Percentiles rank a stretch among this genome's conserved stretches.
Evolutionary conservation across 2,888 invertebrate species (phyloP).

Genomic region (Nemoura dubitans): DNA sequence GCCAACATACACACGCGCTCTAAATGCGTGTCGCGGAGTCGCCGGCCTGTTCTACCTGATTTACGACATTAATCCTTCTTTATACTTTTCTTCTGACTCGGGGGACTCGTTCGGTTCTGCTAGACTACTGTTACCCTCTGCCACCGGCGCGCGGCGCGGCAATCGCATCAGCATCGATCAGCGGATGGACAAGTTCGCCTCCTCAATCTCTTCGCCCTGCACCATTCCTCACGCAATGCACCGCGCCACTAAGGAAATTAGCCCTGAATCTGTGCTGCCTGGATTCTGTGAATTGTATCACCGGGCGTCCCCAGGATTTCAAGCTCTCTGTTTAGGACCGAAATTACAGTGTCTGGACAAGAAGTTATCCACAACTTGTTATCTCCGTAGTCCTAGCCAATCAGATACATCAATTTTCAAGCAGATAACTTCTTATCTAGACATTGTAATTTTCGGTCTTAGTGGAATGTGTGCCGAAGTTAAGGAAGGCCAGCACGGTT

Average conservation of each 20-base stretch:
- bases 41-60: slow-evolving; percentile 55
- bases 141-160: slow-evolving; percentile 26
- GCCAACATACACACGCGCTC: slow-evolving; percentile 27
- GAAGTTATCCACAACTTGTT: too few relatives aligned
- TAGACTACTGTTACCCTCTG: slow-evolving; percentile 40
- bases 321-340: too few relatives aligned
- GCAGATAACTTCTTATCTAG: too few relatives aligned
- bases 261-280: background rate
- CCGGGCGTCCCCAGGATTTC: too few relatives aligned
- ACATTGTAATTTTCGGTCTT: too few relatives aligned
- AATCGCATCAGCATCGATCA: slow-evolving; percentile 43
- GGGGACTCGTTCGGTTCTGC: slow-evolving; percentile 40
- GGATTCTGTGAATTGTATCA: too few relatives aligned
- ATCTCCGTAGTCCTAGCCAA: too few relatives aligned
- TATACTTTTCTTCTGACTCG: slow-evolving; percentile 61
- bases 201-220: slow-evolving; percentile 39
- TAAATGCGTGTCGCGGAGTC: slow-evolving; percentile 37
- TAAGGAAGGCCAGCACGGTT: background rate
- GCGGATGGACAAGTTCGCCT: slow-evolving; percentile 26
- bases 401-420: too few relatives aligned
- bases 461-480: background rate
- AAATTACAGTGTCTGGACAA: too few relatives aligned
- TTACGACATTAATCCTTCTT: slow-evolving; percentile 63
- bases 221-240: background rate
- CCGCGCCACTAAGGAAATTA: background rate